These are phyloP conservation scores for Oreotragus oreotragus DNA, from an alignment of 2,113 vertebrate genomes.

Conservation along the genomic window DNA sequence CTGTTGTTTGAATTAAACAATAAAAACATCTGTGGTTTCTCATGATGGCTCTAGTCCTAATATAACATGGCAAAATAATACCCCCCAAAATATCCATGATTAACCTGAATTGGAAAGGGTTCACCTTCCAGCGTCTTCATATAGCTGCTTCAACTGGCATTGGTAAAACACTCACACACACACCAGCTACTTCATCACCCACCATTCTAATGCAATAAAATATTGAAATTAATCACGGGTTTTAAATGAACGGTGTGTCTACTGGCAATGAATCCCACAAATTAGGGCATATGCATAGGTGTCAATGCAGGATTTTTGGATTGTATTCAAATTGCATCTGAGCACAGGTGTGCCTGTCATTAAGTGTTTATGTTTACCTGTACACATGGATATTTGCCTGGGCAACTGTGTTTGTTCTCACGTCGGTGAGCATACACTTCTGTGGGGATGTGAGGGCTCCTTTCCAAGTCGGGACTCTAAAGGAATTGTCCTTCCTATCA, in stretches of 20 bases:
- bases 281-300: not conserved
- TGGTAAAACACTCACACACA: not conserved
- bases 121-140: not conserved
- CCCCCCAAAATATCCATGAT: conserved; percentile 47
- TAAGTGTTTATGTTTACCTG: conserved; percentile 42
- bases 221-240: not conserved
- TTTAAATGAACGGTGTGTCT: not conserved
- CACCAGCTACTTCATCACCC: not conserved
- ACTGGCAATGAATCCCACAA: not conserved
- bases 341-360: conserved; percentile 39
- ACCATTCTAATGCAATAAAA: not conserved
- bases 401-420: conserved; percentile 7
- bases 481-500: not conserved
- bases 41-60: conserved; percentile 37
- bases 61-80: conserved; percentile 52
- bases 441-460: not conserved
- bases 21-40: conserved; percentile 51
- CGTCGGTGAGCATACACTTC: not conserved
- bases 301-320: not conserved
- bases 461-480: not conserved
- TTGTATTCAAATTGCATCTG: not conserved
- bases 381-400: not conserved
- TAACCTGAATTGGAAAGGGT: conserved; percentile 45
- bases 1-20: conserved; percentile 45
- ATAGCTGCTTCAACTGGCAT: not conserved